Base-by-base conservation (phyloP, 2,797 vertebrate species). In the Acanthurus tractus region DNA sequence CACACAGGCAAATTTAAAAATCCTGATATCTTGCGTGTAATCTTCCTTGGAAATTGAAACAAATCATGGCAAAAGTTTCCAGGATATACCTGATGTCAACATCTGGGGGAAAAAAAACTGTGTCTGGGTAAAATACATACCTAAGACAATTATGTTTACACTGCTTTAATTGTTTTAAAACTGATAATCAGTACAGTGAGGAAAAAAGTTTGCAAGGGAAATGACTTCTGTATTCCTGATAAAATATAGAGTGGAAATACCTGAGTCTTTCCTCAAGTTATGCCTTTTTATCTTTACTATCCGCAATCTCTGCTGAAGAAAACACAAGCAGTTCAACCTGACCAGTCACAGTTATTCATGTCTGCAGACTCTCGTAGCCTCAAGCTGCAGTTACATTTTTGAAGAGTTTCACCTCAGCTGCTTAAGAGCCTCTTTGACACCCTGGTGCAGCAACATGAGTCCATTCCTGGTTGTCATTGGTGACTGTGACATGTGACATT, bases 381-480 rank as follows among this genome's bases (percentile, higher is more conserved):
- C n/a, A 0, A 86, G 83, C 83, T 18, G 57, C 68, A n/a, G 45
- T 44, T 77, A 20, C 75, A 79, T 89, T 74, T 84, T 56, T 83
- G 54, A 84, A 70, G 75, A 79, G 56, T 18, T 76, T 45, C 71
- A 36, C 56, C 55, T 46, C 54, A 23, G 36, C 73, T 54, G 29
- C 29, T 34, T 34, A 34, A 34, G 29, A 34, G 29, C 29, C 29
- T 34, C 29, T 34, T 5, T 64, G 57, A 68, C 69, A 76, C 45
- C 50, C 29, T 0, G 45, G 49, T 73, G 74, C 70, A 66, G 57
- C 36, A 78, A 75, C 79, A 77, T 11, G 54, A 73, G 82, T 81
- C 44, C 76, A 78, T 50, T 75, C 44, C 49, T 57, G 62, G 29
- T 6, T 15, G 4, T 70, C 29, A 14, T 18, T 8, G 59, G 20